Evolutionary conservation across 92 coral and sea anemone species (phyloP), one percentile per base, ranked within the genome.

Genomic region (Palythoa grandis): DNA sequence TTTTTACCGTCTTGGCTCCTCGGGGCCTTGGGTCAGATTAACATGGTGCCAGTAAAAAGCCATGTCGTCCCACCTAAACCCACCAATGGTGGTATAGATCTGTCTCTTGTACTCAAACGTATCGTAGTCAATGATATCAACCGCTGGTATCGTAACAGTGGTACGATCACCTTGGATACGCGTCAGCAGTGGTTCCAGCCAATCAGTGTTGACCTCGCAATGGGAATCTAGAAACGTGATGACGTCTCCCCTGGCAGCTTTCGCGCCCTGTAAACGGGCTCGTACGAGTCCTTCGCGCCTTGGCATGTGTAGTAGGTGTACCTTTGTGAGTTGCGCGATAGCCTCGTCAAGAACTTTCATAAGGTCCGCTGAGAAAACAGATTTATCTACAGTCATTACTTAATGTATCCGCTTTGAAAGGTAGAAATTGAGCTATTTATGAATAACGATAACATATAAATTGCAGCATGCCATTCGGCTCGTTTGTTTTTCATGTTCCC

Each of bases 271-370:
- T 0, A 94, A 86, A 37, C 98, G 95, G 38, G 95, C 95, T 22
- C 98, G 92, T 73, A 94, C 88, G 10, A 94, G 94, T 39, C 98
- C 98, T 80, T 94, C 98, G 57, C 95, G 91, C 60, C 88, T 92
- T 25, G 84, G 9, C 50, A 90, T 88, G 60, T 95, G 89, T 7
- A 94, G 56, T 70, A 94, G 66, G 63, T 86, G 95, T 24, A 94
- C 94, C 72, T 94, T 94, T 11, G 83, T 76, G n/a, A 94, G 86
- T 87, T 72, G 83, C 48, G 91, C 69, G 22, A 90, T 88, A 63
- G 89, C 89, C n/a, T 92, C 95, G 2, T 92, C 92, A 11, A 94
- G 94, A n/a, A 63, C 25, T 63, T 63, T 63, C 23, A 23, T 63
- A 5, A 63, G 69, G 25, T 63, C 23, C 29, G 8, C 69, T 63